phyloP scores from a whole-genome alignment of 2,797 vertebrate species.

The Hemitrygon akajei region DNA sequence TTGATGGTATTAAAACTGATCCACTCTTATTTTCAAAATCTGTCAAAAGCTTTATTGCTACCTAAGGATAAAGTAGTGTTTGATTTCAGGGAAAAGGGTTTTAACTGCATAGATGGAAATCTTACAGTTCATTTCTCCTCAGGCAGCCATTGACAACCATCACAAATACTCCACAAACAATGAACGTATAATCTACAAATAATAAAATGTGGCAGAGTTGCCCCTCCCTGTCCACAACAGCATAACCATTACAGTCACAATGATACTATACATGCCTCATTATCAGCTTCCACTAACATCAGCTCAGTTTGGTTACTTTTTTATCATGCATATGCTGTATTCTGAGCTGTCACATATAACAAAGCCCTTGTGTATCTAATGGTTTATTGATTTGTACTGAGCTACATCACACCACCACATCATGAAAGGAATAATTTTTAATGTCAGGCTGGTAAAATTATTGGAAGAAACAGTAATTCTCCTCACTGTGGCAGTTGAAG shows the following conservation, averaged over 20 bases:
- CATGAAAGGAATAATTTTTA: constrained; percentile 16
- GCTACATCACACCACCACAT: not conserved
- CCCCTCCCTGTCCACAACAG: constrained; percentile 6
- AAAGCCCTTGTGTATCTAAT: constrained; percentile 24
- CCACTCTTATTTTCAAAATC: not conserved
- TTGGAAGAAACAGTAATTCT: not conserved
- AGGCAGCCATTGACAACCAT: not conserved
- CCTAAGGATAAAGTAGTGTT: not conserved
- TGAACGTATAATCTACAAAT: not conserved
- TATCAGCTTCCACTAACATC: not conserved
- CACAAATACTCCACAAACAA: constrained; percentile 11
- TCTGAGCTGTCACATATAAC: not conserved
- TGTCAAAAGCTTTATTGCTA: not conserved
- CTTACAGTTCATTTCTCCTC: not conserved
- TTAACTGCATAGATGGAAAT: not conserved
- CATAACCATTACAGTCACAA: constrained; percentile 2
- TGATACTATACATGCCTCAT: not conserved
- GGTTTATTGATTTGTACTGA: not conserved
- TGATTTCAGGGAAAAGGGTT: not conserved
- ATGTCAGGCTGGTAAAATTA: not conserved
- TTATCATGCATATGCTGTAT: constrained; percentile 11
- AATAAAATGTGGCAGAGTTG: not conserved
- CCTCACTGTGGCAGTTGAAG: not conserved
- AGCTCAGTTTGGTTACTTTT: constrained; percentile 22
- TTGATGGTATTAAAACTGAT: not conserved